Conservation (phyloP, 2,797 vertebrate species). For the Gymnothorax reevesii region DNA sequence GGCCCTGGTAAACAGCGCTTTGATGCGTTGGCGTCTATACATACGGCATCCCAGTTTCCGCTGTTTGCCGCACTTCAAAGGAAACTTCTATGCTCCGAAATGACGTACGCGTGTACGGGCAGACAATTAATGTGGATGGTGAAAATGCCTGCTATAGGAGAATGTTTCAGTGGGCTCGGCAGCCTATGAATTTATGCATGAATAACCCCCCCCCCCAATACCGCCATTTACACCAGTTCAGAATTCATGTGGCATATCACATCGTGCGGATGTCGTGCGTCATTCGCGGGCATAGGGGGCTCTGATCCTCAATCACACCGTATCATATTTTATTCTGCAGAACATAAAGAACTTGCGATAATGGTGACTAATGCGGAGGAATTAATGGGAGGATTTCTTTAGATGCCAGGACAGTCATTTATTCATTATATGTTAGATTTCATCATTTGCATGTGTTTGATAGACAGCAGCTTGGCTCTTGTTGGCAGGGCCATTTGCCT, state of each 20-base stretch:
- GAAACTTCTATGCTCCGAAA: background rate
- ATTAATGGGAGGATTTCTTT: background rate
- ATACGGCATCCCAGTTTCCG: background rate
- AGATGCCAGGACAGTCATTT: background rate
- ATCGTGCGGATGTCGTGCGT: background rate
- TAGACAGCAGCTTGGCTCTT: background rate
- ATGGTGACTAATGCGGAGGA: background rate
- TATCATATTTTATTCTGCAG: background rate
- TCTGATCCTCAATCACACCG: background rate
- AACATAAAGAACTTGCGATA: background rate
- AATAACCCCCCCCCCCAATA: background rate
- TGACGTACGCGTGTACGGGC: too few relatives aligned
- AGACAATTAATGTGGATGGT: background rate
- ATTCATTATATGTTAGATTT: background rate
- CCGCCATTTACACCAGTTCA: background rate
- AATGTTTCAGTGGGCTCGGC: background rate
- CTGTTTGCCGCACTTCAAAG: background rate
- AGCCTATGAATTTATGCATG: slow-evolving; percentile 2
- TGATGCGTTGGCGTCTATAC: background rate
- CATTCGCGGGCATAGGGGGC: background rate
- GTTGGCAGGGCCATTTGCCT: background rate
- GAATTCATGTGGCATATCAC: background rate
- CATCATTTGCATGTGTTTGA: background rate
- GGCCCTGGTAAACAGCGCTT: background rate
- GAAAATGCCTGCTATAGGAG: background rate